A percentile compares a stretch with the other conserved stretches of the same genome.
Evolutionary conservation across 2,797 vertebrate genomes (phyloP).

Genomic region (Siniperca obscura): DNA sequence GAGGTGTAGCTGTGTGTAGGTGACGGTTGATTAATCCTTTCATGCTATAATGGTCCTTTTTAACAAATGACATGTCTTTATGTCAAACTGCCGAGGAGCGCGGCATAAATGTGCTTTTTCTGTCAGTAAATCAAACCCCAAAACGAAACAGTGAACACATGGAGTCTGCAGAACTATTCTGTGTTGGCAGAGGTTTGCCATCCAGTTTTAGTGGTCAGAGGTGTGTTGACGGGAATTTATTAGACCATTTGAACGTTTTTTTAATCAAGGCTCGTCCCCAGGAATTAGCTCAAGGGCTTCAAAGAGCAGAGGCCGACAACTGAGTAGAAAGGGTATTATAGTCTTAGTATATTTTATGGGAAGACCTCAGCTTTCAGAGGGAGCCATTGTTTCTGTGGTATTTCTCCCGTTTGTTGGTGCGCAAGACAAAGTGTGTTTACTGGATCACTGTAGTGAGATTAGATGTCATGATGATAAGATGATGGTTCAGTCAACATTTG

Average conservation of each 20-base stretch:
- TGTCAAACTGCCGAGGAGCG: background rate
- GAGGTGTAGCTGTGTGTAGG: background rate
- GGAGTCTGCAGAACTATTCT: background rate
- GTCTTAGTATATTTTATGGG: slow-evolving; percentile 19
- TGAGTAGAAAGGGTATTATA: background rate
- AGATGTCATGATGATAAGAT: slow-evolving; percentile 30
- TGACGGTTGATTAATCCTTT: background rate
- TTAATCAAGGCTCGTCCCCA: slow-evolving; percentile 9
- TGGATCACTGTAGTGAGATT: slow-evolving; percentile 17
- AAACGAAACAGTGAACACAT: background rate
- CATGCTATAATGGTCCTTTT: background rate
- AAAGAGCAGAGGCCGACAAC: slow-evolving; percentile 25
- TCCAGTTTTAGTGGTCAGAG: background rate
- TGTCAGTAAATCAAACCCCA: background rate
- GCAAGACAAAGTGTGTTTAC: slow-evolving; percentile 29
- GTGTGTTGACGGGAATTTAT: background rate
- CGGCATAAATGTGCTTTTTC: background rate
- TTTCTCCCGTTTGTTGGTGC: slow-evolving; percentile 17
- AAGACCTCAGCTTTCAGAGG: slow-evolving; percentile 18
- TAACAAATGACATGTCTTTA: background rate
- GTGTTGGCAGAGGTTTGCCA: background rate
- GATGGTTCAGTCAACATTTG: slow-evolving; percentile 17
- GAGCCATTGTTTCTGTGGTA: slow-evolving; percentile 37
- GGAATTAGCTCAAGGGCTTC: slow-evolving; percentile 22
- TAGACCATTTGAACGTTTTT: background rate